Percentiles rank a stretch among this genome's conserved stretches.
Conservation (phyloP, 2,113 vertebrate genomes). For the Menidia beryllina region DNA sequence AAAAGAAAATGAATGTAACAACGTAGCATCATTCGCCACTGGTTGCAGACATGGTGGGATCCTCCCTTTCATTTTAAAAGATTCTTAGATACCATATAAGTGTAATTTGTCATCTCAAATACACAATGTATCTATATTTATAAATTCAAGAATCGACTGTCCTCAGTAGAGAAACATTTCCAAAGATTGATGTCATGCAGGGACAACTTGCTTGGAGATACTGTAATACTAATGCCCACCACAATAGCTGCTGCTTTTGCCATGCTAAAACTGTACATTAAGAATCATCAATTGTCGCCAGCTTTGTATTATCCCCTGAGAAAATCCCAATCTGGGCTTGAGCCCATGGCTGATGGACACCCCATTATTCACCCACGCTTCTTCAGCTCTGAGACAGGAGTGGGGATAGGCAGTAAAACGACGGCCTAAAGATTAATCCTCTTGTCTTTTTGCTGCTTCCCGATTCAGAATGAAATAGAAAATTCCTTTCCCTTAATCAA, state of each 20-base stretch:
- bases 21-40: constrained; percentile 49
- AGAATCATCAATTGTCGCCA: constrained; percentile 84
- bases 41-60: constrained; percentile 39
- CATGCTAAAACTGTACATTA: constrained; percentile 84
- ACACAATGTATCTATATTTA: constrained; percentile 76
- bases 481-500: constrained; percentile 80
- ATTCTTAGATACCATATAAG: constrained; percentile 57
- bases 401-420: constrained; percentile 80
- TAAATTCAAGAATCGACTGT: constrained; percentile 66
- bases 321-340: constrained; percentile 84
- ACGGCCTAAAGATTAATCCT: constrained; percentile 84
- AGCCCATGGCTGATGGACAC: constrained; percentile 82
- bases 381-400: constrained; percentile 74
- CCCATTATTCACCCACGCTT: constrained; percentile 83
- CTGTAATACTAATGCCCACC: constrained; percentile 67
- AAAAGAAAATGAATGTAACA: constrained; percentile 48
- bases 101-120: constrained; percentile 67
- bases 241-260: constrained; percentile 74
- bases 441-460: constrained; percentile 69
- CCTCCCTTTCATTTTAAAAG: constrained; percentile 48
- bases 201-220: constrained; percentile 59
- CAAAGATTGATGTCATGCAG: constrained; percentile 73
- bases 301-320: constrained; percentile 84
- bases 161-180: constrained; percentile 64
- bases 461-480: constrained; percentile 80